These are phyloP conservation scores for Phengaris alcon DNA, from an alignment of 2,888 invertebrate genomes.

Conservation along the genomic window DNA sequence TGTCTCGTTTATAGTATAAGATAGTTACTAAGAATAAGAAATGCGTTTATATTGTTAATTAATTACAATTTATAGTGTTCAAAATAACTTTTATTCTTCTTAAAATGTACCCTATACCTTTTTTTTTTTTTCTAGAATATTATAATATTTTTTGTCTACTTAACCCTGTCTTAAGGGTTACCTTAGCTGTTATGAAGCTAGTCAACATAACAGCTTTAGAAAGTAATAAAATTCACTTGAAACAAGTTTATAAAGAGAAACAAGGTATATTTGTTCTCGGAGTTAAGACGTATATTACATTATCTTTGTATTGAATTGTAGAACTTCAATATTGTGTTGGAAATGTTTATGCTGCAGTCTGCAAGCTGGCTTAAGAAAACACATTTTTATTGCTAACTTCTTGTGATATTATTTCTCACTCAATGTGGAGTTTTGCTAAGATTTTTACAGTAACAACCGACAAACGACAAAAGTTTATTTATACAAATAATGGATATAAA, in stretches of 20 bases:
- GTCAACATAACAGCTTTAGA: background rate
- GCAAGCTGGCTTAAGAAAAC: background rate
- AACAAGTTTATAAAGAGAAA: slow-evolving; percentile 22
- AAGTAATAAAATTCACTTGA: slow-evolving; percentile 5
- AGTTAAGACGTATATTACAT: slow-evolving; percentile 15
- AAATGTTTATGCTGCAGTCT: background rate
- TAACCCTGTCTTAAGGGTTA: background rate
- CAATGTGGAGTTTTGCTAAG: background rate
- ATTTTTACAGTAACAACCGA: background rate
- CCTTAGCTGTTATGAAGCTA: background rate
- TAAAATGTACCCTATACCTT: too few species aligned
- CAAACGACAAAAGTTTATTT: too few species aligned
- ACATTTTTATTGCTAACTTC: background rate
- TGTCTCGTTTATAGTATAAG: too few species aligned
- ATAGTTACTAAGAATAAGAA: too few species aligned
- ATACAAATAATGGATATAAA: too few species aligned
- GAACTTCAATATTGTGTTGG: slow-evolving; percentile 11
- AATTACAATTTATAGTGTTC: too few species aligned
- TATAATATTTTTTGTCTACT: background rate
- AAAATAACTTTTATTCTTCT: too few species aligned
- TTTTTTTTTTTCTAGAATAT: too few species aligned
- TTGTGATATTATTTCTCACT: background rate
- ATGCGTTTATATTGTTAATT: too few species aligned
- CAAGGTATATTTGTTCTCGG: slow-evolving; percentile 10
- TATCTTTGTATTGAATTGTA: slow-evolving; percentile 25